Evolutionary conservation across 1,140 invertebrate species (phyloP), one percentile per base, ranked within the genome.

Genomic region (Brachionus plicatilis): DNA sequence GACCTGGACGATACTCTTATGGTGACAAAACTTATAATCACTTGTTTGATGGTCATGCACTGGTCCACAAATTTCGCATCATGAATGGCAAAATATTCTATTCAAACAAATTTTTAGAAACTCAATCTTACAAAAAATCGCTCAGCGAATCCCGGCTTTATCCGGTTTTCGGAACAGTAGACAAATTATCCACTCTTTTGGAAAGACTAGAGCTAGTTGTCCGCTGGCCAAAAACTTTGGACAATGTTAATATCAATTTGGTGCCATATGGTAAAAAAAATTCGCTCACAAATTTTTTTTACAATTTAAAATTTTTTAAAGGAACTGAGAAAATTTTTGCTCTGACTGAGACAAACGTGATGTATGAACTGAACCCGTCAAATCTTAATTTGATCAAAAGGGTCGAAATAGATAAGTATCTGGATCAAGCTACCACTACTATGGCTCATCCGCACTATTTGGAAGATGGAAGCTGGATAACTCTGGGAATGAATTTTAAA

Each of bases 11-110:
- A 80, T 93, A 94, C 89, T 88, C 89, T 84, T 92, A 95, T 83
- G 94, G 94, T 0, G 89, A 93, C n/a, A 92, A 93, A 86, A 91
- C 90, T 27, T 95, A 93, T 86, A 90, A 93, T 65, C 95, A 96
- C 88, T 88, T 95, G 29, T 96, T 96, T 87, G 95, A 96, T 89
- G 93, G 94, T 85, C 93, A 94, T 0, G 94, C 94, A 2, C 89
- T 95, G 53, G 86, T 96, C 27, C 95, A 96, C 87, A 93, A 93
- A 92, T 92, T 95, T 87, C 76, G 60, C 20, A 82, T 82, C 17
- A 47, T 65, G 9, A 65, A 82, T 27, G 79, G 79, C 14, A 60
- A 47, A 82, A 37, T 82, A 41, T 82, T 14, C 9, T 82, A 82
- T 45, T 82, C 79, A 27, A 82, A 82, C 20, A 60, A 68, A 41